Conservation (phyloP, 1,140 invertebrate species). For the Drosophila asahinai region DNA sequence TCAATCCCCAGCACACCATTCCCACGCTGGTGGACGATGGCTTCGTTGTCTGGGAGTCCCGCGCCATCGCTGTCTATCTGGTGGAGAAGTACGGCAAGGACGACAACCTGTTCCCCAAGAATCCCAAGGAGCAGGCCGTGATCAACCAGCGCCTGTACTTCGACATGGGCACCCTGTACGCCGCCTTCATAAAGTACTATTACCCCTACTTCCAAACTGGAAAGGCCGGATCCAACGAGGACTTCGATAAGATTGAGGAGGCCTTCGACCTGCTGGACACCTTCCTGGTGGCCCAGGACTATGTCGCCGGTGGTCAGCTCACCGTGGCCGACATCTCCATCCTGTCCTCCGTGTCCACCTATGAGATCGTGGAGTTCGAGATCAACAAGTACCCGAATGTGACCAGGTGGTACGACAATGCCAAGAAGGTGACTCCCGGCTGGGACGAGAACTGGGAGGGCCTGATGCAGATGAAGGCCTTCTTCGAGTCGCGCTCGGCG, state of each 20-base stretch:
- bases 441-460: slow-evolving; percentile 14
- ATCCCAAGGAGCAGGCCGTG: slow-evolving; percentile 10
- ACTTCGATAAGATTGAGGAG: slow-evolving; percentile 1
- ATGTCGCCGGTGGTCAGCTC: neutral
- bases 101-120: slow-evolving; percentile 3
- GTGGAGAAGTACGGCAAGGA: slow-evolving; percentile 16
- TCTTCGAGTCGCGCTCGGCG: neutral
- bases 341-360: neutral
- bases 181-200: slow-evolving; percentile 6
- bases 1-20: slow-evolving; percentile 8
- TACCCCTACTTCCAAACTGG: slow-evolving; percentile 4
- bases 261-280: slow-evolving; percentile 2
- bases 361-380: neutral
- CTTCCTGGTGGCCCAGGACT: slow-evolving; percentile 3
- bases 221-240: neutral
- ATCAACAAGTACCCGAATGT: slow-evolving; percentile 10
- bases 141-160: slow-evolving; percentile 9
- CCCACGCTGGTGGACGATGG: slow-evolving; percentile 8
- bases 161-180: slow-evolving; percentile 6
- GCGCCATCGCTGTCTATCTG: neutral
- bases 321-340: slow-evolving; percentile 1
- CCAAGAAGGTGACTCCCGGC: slow-evolving; percentile 4
- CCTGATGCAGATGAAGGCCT: slow-evolving; percentile 3
- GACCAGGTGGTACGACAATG: slow-evolving; percentile 5
- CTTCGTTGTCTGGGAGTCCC: slow-evolving; percentile 1